Evolutionary conservation across 2,797 vertebrate genomes (phyloP).

Genomic region (Graptemys geographica): DNA sequence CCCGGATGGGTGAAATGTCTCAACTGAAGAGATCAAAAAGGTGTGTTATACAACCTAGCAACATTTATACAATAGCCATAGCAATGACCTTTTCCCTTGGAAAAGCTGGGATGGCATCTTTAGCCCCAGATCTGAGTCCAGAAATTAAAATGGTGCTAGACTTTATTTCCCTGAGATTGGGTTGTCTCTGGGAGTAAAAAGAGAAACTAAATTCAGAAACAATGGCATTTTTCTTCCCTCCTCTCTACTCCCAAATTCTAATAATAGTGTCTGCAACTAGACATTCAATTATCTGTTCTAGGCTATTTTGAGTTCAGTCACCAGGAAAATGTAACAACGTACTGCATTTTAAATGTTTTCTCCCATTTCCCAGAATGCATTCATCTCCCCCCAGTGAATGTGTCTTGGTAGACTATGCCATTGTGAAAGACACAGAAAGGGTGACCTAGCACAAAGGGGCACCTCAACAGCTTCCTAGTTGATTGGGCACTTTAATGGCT

Average conservation of each 20-base stretch:
- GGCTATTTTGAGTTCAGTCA: conserved; percentile 20
- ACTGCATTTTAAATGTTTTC: neutral
- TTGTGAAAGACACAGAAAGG: conserved; percentile 1
- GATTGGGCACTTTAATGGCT: conserved; percentile 26
- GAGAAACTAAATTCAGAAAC: conserved; percentile 36
- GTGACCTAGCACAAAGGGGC: conserved; percentile 16
- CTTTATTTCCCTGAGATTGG: neutral
- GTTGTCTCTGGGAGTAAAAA: conserved; percentile 9
- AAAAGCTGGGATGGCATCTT: neutral
- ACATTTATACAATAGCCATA: neutral
- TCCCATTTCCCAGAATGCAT: neutral
- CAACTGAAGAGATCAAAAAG: neutral
- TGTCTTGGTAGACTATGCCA: conserved; percentile 2
- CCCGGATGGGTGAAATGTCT: neutral
- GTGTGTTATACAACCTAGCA: neutral
- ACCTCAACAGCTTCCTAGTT: conserved; percentile 35
- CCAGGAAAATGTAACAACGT: conserved; percentile 3
- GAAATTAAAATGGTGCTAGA: conserved; percentile 4
- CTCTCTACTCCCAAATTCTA: neutral
- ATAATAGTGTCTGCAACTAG: conserved; percentile 18
- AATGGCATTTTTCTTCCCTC: neutral
- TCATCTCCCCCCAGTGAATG: neutral
- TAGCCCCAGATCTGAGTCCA: neutral
- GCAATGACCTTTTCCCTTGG: neutral
- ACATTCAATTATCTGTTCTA: neutral